A percentile compares a stretch with the other conserved stretches of the same genome.
phyloP scores from a whole-genome alignment of 2,113 vertebrate species.

The Syrrhaptes paradoxus region DNA sequence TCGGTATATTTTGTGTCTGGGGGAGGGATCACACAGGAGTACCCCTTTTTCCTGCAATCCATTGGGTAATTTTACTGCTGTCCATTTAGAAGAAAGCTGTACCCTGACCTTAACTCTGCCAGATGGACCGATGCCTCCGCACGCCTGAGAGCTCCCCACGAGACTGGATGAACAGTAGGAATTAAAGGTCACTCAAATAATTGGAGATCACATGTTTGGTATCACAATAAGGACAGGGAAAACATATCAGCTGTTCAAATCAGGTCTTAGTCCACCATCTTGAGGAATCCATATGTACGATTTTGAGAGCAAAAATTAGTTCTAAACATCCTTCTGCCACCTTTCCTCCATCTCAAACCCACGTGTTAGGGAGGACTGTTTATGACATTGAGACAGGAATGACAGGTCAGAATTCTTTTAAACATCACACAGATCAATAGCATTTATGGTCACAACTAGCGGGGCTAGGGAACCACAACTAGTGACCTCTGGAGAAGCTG shows the following conservation, averaged over 20 bases:
- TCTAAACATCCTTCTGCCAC: neutral
- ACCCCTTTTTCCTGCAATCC: neutral
- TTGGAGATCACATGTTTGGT: neutral
- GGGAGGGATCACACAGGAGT: neutral
- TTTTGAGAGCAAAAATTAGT: neutral
- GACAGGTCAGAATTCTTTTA: neutral
- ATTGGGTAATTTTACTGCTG: neutral
- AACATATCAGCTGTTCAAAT: neutral
- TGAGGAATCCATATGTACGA: neutral
- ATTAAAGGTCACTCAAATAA: neutral
- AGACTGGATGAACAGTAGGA: rapidly evolving
- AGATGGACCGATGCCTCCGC: neutral
- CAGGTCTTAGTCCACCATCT: neutral
- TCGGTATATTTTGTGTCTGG: too few relatives aligned
- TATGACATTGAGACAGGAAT: rapidly evolving
- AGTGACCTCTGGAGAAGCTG: neutral
- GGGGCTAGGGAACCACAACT: neutral
- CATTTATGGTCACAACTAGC: neutral
- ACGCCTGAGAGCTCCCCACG: neutral
- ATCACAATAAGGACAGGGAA: neutral
- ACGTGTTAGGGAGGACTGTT: too few relatives aligned
- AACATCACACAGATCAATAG: rapidly evolving
- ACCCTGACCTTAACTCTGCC: neutral
- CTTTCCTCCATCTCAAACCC: neutral
- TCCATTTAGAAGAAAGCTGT: neutral